These are phyloP conservation scores for Argynnis bischoffii DNA, from an alignment of 2,888 invertebrate species.

Conservation along the genomic window DNA sequence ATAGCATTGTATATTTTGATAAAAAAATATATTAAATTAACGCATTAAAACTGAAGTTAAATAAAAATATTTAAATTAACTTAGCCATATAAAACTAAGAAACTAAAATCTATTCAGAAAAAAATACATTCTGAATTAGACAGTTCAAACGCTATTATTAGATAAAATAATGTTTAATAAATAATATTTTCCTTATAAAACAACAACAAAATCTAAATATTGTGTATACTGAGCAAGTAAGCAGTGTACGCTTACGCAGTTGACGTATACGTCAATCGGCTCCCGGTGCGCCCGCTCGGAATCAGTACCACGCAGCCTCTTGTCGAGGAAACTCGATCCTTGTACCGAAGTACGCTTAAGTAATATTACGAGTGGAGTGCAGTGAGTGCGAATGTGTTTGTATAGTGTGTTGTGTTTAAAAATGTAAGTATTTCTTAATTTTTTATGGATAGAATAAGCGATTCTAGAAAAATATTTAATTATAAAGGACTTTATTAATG, in stretches of 20 bases:
- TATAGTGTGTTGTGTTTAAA: constrained; percentile 35
- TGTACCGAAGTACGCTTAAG: constrained; percentile 10
- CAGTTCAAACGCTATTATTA: too few species aligned
- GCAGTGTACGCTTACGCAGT: constrained; percentile 56
- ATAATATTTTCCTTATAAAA: neutral
- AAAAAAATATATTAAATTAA: too few species aligned
- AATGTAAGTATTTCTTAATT: constrained; percentile 36
- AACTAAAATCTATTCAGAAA: too few species aligned
- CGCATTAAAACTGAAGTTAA: too few species aligned
- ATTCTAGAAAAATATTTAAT: too few species aligned
- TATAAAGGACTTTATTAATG: too few species aligned
- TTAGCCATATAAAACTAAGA: too few species aligned
- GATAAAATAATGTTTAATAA: too few species aligned
- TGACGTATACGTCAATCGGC: constrained; percentile 60
- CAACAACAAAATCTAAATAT: constrained; percentile 10
- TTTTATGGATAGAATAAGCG: too few species aligned
- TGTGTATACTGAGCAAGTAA: constrained; percentile 20
- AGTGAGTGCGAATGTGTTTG: constrained; percentile 51
- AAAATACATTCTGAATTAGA: too few species aligned
- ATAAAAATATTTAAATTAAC: too few species aligned
- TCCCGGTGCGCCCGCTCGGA: constrained; percentile 54
- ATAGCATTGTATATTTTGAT: too few species aligned
- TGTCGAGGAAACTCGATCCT: constrained; percentile 54
- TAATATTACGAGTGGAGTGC: constrained; percentile 65
- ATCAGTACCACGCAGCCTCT: constrained; percentile 77